A percentile compares a stretch with the other conserved stretches of the same genome.
These are phyloP conservation scores for Herpetotheres cachinnans DNA, from an alignment of 2,113 vertebrate genomes.

Conservation along the genomic window DNA sequence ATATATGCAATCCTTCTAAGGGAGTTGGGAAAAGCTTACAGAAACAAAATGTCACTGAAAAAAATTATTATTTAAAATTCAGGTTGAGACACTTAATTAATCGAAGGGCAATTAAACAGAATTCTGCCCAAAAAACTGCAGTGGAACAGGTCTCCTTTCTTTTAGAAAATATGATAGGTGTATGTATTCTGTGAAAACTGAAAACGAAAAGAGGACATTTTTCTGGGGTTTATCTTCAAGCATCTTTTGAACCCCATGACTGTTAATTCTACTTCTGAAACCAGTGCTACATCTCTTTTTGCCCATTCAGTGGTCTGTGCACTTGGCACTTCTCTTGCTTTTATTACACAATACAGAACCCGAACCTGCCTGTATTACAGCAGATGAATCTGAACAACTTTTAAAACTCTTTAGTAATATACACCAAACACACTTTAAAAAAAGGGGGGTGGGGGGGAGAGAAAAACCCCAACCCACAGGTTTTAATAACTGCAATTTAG, in stretches of 20 bases:
- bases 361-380: neutral
- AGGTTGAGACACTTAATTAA: neutral
- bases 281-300: neutral
- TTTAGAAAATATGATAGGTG: neutral
- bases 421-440: neutral
- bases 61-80: neutral
- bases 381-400: neutral
- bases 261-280: neutral
- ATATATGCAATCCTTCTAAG: neutral
- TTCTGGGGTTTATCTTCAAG: neutral
- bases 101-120: neutral
- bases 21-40: neutral
- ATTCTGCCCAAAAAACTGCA: neutral
- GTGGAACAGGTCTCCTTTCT: neutral
- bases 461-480: no score
- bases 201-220: neutral
- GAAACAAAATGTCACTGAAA: neutral
- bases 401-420: neutral
- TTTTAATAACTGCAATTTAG: neutral
- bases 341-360: neutral
- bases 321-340: neutral
- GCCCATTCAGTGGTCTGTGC: neutral
- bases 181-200: neutral
- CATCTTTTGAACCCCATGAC: neutral
- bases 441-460: fast-evolving